Conservation (phyloP, 2,888 invertebrate genomes). For the Sabatieria punctata region DNA sequence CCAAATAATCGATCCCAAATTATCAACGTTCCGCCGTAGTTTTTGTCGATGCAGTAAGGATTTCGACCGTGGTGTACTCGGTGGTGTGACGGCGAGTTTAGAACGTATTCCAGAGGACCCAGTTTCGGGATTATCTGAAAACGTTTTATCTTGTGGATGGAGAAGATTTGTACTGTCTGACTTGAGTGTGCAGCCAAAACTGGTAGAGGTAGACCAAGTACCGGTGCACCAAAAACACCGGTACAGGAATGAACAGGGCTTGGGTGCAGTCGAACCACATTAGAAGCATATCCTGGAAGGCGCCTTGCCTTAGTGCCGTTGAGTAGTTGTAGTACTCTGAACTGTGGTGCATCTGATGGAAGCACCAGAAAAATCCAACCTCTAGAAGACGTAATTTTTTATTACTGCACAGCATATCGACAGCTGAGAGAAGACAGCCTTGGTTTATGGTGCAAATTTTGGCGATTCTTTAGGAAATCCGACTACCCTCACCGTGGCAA, state of each 20-base stretch:
- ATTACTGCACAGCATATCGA: too few species aligned
- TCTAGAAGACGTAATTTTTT: too few species aligned
- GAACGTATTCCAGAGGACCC: constrained; percentile 65
- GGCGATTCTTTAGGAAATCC: too few species aligned
- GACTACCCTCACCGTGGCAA: too few species aligned
- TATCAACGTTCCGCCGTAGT: constrained; percentile 75
- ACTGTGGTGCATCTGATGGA: constrained; percentile 76
- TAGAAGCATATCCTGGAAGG: constrained; percentile 13
- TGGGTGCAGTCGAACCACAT: constrained; percentile 36
- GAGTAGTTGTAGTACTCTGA: constrained; percentile 74
- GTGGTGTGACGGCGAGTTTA: constrained; percentile 78
- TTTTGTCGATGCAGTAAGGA: constrained; percentile 74
- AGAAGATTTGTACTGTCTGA: too few species aligned
- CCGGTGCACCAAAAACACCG: constrained; percentile 55
- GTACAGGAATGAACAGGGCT: constrained; percentile 56
- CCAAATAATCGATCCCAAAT: constrained; percentile 51
- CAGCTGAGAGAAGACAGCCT: too few species aligned
- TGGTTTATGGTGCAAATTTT: too few species aligned
- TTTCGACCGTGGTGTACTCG: constrained; percentile 53
- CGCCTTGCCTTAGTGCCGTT: constrained; percentile 51
- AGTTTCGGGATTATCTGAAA: constrained; percentile 46
- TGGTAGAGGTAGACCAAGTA: constrained; percentile 78
- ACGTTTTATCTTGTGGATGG: too few species aligned
- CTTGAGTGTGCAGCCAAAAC: constrained; percentile 80
- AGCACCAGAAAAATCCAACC: too few species aligned